These are phyloP conservation scores for Oxyura jamaicensis DNA, from an alignment of 2,113 vertebrate species.

Conservation along the genomic window DNA sequence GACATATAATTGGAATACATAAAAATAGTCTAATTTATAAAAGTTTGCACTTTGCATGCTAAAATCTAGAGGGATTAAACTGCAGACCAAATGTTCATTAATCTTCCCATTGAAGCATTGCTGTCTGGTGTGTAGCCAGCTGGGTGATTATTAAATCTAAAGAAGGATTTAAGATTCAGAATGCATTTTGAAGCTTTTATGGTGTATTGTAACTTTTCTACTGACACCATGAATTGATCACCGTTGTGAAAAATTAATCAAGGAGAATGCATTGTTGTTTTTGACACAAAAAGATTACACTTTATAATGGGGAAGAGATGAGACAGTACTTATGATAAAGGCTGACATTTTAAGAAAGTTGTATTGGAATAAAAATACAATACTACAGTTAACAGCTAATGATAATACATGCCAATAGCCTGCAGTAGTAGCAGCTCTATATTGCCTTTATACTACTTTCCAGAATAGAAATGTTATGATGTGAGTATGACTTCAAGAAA, in stretches of 20 bases:
- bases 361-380: neutral
- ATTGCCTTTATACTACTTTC: neutral
- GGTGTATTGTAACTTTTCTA: conserved; percentile 24
- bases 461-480: neutral
- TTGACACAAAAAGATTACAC: neutral
- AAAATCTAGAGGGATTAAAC: conserved; percentile 63
- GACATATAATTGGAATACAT: conserved; percentile 57
- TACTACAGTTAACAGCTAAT: neutral
- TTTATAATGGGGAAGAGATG: neutral
- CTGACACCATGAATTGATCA: conserved; percentile 13
- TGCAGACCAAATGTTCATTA: conserved; percentile 58
- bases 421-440: neutral
- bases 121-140: conserved; percentile 49
- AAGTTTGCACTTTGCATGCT: conserved; percentile 50
- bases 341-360: neutral
- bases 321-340: neutral
- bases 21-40: conserved; percentile 54
- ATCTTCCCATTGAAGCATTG: conserved; percentile 51
- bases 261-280: conserved; percentile 2
- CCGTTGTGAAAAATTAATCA: conserved; percentile 37
- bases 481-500: neutral
- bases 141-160: conserved; percentile 63
- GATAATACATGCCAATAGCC: neutral
- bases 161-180: conserved; percentile 58
- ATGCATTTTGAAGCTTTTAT: conserved; percentile 49